A percentile compares a stretch with the other conserved stretches of the same genome.
phyloP scores from a whole-genome alignment of 2,797 vertebrate genomes.

The Hylomyscus alleni region DNA sequence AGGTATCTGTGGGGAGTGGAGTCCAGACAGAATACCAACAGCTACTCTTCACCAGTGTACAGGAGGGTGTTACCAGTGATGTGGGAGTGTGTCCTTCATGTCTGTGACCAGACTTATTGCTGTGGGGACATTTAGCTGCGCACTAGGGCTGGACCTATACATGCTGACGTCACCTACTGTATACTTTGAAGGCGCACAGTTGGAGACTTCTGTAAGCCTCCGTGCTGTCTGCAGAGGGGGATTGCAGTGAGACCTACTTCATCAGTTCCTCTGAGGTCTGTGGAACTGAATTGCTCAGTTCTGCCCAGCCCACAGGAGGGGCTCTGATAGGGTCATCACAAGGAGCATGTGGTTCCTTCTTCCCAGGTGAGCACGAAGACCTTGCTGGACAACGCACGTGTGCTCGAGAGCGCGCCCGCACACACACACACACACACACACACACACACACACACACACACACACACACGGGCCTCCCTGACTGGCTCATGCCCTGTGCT shows the following conservation, averaged over 20 bases:
- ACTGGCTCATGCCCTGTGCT: not conserved
- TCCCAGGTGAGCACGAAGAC: fast-evolving
- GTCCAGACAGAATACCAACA: no score
- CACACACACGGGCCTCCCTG: no score
- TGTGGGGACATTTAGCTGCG: no score
- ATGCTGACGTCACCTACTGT: fast-evolving
- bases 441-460: fast-evolving
- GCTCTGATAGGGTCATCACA: no score
- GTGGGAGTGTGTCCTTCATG: not conserved
- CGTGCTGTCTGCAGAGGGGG: not conserved
- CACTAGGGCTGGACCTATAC: no score
- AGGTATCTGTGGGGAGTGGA: no score
- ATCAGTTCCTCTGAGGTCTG: not conserved
- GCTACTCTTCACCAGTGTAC: no score
- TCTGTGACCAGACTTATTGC: not conserved
- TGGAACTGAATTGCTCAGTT: not conserved
- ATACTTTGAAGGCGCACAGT: not conserved
- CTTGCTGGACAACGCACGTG: fast-evolving
- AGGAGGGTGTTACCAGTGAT: not conserved
- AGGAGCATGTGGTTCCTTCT: not conserved
- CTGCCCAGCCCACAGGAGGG: not conserved
- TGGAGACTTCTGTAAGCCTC: no score
- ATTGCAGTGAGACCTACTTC: fast-evolving
- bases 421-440: no score
- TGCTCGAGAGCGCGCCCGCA: no score